Percentiles rank a stretch among this genome's conserved stretches.
Conservation (phyloP, 1,140 invertebrate species). For the Lepidurus packardi region DNA sequence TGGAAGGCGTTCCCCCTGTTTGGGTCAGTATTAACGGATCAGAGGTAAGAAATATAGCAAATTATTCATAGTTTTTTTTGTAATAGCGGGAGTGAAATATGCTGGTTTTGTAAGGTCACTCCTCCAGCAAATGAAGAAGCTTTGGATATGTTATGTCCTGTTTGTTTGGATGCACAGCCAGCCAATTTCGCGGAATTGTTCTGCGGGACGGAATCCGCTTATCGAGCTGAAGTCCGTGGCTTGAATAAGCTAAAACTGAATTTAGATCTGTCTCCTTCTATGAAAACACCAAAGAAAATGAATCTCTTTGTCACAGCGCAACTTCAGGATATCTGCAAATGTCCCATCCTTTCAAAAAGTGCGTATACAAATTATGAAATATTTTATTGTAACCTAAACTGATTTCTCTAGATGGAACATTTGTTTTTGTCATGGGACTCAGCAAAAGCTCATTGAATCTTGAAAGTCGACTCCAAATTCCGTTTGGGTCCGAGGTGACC, state of each 20-base stretch:
- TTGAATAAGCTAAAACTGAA: background rate
- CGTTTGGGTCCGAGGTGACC: background rate
- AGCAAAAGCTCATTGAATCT: background rate
- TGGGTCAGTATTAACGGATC: background rate
- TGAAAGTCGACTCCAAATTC: background rate
- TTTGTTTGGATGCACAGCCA: background rate
- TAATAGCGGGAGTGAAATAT: background rate
- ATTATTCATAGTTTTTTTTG: background rate
- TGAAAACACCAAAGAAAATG: background rate
- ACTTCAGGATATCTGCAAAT: background rate
- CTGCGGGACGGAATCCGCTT: background rate
- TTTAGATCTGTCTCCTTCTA: background rate
- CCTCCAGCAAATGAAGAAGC: background rate
- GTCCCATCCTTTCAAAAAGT: background rate
- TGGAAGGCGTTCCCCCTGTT: slow-evolving; percentile 8
- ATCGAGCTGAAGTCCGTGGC: background rate
- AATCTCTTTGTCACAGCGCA: background rate
- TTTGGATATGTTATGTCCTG: background rate
- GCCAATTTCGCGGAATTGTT: background rate
- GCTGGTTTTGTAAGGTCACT: background rate
- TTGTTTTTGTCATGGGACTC: slow-evolving; percentile 4
- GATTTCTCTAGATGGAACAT: background rate
- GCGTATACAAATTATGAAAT: background rate
- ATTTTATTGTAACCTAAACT: background rate
- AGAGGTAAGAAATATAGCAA: background rate